phyloP scores from a whole-genome alignment of 2,113 vertebrate species.

The Phylloscopus trochiloides region DNA sequence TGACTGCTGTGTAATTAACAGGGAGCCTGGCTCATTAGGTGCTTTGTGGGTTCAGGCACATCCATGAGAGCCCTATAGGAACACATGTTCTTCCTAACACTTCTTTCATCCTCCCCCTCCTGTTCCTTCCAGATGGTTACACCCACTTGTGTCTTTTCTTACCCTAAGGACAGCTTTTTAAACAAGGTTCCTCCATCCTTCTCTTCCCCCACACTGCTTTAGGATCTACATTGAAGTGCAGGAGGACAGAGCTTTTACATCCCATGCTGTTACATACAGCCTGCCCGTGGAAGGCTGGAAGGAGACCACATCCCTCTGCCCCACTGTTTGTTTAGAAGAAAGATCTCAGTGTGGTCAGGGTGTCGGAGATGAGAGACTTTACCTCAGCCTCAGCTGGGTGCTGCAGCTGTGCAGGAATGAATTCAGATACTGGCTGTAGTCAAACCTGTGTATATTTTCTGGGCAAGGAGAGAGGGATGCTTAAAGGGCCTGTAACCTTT shows the following conservation, averaged over 20 bases:
- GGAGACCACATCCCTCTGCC: neutral
- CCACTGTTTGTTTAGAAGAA: neutral
- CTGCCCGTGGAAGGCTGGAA: neutral
- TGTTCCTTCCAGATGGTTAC: constrained; percentile 63
- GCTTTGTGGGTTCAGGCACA: neutral
- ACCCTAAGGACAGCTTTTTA: constrained; percentile 59
- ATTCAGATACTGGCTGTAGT: neutral
- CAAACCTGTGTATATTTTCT: neutral
- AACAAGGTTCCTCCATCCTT: constrained; percentile 20
- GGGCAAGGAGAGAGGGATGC: neutral
- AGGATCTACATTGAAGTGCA: neutral
- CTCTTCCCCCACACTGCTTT: neutral
- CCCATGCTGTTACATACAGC: neutral
- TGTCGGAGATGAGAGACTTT: neutral
- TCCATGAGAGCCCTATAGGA: constrained; percentile 38
- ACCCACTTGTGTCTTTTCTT: constrained; percentile 67
- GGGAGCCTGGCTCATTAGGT: constrained; percentile 11
- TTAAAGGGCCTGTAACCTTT: neutral
- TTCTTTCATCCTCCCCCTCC: constrained; percentile 54
- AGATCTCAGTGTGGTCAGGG: neutral
- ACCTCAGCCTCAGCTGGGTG: neutral
- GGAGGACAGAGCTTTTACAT: neutral
- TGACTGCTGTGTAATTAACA: neutral
- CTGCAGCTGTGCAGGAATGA: neutral
- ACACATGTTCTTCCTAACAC: constrained; percentile 53